These are phyloP conservation scores for Hydractinia symbiolongicarpus DNA, from an alignment of 30 jellyfish, hydroid and myxozoan species.

Conservation along the genomic window DNA sequence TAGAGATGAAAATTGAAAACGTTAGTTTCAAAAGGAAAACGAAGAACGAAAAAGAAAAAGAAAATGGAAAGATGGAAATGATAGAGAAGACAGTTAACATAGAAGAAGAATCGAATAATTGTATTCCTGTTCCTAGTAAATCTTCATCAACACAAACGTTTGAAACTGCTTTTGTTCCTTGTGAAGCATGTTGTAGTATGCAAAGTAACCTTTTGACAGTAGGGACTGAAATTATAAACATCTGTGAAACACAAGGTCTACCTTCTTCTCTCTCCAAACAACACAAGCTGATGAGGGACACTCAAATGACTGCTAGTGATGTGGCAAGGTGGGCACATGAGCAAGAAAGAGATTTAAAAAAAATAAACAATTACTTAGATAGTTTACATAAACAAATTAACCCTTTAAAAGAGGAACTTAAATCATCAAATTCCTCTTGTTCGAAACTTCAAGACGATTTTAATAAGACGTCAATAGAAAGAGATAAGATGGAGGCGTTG, in stretches of 20 bases:
- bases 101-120: neutral
- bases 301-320: slow-evolving; percentile 66
- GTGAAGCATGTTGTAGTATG: slow-evolving; percentile 67
- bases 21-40: neutral
- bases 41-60: slow-evolving; percentile 14
- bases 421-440: neutral
- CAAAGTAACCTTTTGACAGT: slow-evolving; percentile 64
- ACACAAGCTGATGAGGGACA: slow-evolving; percentile 44
- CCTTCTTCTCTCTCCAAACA: slow-evolving; percentile 73
- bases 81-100: neutral
- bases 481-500: neutral
- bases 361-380: slow-evolving; percentile 56
- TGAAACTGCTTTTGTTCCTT: slow-evolving; percentile 83
- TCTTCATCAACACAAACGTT: slow-evolving; percentile 70
- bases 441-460: neutral
- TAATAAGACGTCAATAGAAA: neutral
- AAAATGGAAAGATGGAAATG: neutral
- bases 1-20: slow-evolving; percentile 14
- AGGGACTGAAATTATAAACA: slow-evolving; percentile 50
- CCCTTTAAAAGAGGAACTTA: slow-evolving; percentile 50
- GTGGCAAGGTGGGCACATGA: slow-evolving; percentile 62
- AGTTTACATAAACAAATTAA: slow-evolving; percentile 37
- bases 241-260: slow-evolving; percentile 84
- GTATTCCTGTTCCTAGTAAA: neutral
- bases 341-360: slow-evolving; percentile 61